Evolutionary conservation across 1,140 invertebrate species (phyloP).

Genomic region (Bombus sylvicola): DNA sequence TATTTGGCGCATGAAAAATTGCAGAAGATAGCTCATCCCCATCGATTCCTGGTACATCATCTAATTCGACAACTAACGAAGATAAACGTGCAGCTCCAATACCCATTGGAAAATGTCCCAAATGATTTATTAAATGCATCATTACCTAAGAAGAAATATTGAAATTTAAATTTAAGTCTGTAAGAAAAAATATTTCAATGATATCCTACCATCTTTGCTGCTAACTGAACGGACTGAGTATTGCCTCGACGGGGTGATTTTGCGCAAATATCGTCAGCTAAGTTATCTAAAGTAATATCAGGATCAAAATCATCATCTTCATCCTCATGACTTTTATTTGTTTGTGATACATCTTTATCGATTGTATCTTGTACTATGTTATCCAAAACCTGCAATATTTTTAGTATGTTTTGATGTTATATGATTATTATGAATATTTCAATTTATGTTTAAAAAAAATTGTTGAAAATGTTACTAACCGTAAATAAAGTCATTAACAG

Average conservation of each 20-base stretch:
- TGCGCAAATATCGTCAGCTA: conserved; percentile 82
- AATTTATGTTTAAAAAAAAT: neutral
- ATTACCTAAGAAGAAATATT: conserved; percentile 82
- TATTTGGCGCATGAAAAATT: conserved; percentile 93
- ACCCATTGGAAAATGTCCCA: conserved; percentile 95
- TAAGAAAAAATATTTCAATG: neutral
- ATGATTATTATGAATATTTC: conserved; percentile 58
- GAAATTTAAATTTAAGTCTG: neutral
- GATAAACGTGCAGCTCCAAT: conserved; percentile 92
- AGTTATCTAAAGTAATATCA: conserved; percentile 87
- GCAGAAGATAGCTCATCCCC: conserved; percentile 90
- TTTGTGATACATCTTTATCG: conserved; percentile 71
- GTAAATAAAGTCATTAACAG: conserved; percentile 86
- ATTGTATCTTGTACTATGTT: conserved; percentile 79
- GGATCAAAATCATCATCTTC: conserved; percentile 87
- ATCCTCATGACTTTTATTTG: conserved; percentile 68
- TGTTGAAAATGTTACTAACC: conserved; percentile 73
- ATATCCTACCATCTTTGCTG: conserved; percentile 85
- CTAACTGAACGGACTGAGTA: conserved; percentile 84
- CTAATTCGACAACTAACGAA: conserved; percentile 95
- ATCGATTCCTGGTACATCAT: conserved; percentile 91
- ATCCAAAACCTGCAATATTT: conserved; percentile 74
- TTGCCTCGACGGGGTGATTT: conserved; percentile 81
- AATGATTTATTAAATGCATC: conserved; percentile 92
- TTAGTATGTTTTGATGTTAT: neutral